Base-by-base conservation (phyloP, 2,113 vertebrate species). In the Polyodon spathula region DNA sequence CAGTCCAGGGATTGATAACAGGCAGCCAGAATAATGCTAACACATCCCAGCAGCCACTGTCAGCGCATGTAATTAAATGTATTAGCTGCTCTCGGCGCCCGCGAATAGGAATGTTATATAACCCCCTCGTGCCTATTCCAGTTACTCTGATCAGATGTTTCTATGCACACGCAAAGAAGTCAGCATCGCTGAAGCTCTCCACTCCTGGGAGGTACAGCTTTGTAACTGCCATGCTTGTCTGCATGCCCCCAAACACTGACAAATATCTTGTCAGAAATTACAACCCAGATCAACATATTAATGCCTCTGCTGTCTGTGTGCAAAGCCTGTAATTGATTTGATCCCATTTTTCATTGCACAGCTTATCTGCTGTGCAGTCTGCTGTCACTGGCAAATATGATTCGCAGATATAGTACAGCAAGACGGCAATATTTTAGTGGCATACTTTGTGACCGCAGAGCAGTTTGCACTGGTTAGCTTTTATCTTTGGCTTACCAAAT, bases 271-370 rank as follows among this genome's bases (percentile, higher is more conserved):
- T 16, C 48, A 58, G 38, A 41, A 64, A 59, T 16, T 10, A 42
- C 14, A 16, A 17, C 14, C 43, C 15, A 59, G 40, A 53, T 39
- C 55, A 58, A 58, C 55, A 51, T 40, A 27, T 39, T 51, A 44
- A 42, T 52, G 55, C 62, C 62, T 40, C 42, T 27, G 56, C 56
- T 59, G 63, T 58, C 37, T 10, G 39, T 58, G 40, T n/a, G 37
- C 14, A 53, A 40, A 52, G 17, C 63, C 50, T 50, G 50, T 64
- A 64, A 64, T 64, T 53, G 57, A 64, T 15, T 41, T 37, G 48
- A 51, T 41, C 17, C 40, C 40, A 43, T 48, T 15, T n/a, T 17
- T 37, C 9, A 10, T 11, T n/a, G 12, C 48, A 6, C 43, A 40
- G 56, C 40, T 54, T 15, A 40, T 16, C 40, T 41, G 40, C 38